A percentile compares a stretch with the other conserved stretches of the same genome.
These are phyloP conservation scores for Distichodus sexfasciatus DNA, from an alignment of 2,797 vertebrate genomes.

Conservation along the genomic window DNA sequence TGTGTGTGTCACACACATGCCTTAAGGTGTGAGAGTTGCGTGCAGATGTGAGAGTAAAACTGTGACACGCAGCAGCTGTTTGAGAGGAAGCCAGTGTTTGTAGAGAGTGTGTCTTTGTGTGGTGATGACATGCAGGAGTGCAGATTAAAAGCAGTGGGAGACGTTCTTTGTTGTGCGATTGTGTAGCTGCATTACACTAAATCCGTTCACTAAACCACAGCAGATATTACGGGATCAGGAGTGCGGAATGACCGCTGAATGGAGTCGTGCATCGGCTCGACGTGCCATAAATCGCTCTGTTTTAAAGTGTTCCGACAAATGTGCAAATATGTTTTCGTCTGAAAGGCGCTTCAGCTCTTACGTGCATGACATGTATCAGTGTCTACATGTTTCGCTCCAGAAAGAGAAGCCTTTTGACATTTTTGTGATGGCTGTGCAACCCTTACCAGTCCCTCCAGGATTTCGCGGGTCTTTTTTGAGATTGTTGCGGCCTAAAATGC, in stretches of 20 bases:
- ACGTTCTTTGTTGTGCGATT: background rate
- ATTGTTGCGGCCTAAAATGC: too few relatives aligned
- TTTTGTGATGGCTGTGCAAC: too few relatives aligned
- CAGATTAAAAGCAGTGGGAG: conserved; percentile 1
- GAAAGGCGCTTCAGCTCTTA: too few relatives aligned
- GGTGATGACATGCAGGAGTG: conserved; percentile 7
- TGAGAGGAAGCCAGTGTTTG: conserved; percentile 10
- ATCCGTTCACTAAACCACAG: conserved; percentile 35
- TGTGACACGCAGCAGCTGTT: conserved; percentile 32
- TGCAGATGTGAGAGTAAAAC: conserved; percentile 20
- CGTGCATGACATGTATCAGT: too few relatives aligned
- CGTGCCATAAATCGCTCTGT: conserved; percentile 20
- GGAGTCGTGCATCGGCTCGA: conserved; percentile 14
- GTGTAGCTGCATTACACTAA: conserved; percentile 3
- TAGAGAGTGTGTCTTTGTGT: background rate
- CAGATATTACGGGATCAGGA: conserved; percentile 26
- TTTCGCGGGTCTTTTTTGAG: too few relatives aligned
- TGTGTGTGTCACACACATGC: conserved; percentile 16
- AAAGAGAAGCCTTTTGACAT: too few relatives aligned
- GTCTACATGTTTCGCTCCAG: too few relatives aligned
- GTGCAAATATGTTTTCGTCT: conserved; percentile 5
- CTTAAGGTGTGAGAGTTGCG: conserved; percentile 14
- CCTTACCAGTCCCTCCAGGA: too few relatives aligned
- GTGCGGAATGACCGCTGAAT: background rate
- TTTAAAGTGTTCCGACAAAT: conserved; percentile 14